A percentile compares a stretch with the other conserved stretches of the same genome.
phyloP scores from a whole-genome alignment of 2,113 vertebrate species.

The Crotalus helleri region DNA sequence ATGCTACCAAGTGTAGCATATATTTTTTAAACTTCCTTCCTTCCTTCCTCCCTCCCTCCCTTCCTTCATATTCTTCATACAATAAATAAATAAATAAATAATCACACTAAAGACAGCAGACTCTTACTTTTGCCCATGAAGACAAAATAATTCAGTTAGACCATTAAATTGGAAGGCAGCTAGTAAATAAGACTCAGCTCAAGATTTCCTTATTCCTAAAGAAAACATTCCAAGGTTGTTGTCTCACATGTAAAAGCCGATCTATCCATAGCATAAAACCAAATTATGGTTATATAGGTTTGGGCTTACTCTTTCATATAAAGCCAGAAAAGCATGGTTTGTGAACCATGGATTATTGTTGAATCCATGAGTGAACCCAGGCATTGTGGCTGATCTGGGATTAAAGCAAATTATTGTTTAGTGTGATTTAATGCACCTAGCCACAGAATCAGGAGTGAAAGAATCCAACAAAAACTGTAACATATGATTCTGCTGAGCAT shows the following conservation, averaged over 20 bases:
- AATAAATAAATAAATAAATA: background rate
- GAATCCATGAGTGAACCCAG: background rate
- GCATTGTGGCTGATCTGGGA: background rate
- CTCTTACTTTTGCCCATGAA: background rate
- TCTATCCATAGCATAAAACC: background rate
- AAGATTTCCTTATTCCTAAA: background rate
- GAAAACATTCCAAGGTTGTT: background rate
- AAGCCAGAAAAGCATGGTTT: background rate
- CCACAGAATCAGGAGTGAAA: background rate
- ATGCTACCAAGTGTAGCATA: background rate
- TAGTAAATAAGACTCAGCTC: background rate
- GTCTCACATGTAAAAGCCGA: background rate
- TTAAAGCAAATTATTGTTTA: background rate
- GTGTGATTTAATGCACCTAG: background rate
- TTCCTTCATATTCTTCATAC: background rate
- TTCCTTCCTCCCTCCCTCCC: background rate
- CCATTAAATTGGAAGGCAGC: background rate
- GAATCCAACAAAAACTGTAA: background rate
- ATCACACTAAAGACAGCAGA: background rate
- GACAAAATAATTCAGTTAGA: background rate
- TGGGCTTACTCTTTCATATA: background rate
- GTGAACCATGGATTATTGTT: background rate
- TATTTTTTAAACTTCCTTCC: background rate
- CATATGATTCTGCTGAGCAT: background rate
- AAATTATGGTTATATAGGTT: background rate